Percentiles rank a stretch among this genome's conserved stretches.
Evolutionary conservation across 1,140 invertebrate species (phyloP).

Genomic region (Anthonomus grandis): DNA sequence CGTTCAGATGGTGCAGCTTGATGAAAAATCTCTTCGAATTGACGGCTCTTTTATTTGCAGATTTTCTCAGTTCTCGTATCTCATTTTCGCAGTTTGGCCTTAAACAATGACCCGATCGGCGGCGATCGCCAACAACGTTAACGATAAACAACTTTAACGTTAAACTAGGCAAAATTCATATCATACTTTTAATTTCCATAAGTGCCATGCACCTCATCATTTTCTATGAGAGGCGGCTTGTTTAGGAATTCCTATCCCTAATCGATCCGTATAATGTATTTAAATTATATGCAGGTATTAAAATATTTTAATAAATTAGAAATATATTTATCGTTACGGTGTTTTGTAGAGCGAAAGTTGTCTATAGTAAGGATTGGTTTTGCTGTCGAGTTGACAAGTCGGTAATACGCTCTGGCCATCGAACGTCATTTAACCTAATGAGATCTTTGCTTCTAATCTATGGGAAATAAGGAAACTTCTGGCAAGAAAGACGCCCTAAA

Average conservation of each 20-base stretch:
- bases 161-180: not conserved
- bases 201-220: not conserved
- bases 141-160: not conserved
- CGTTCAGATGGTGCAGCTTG: conserved; percentile 45
- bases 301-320: no score
- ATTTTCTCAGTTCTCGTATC: conserved; percentile 46
- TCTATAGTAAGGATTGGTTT: conserved; percentile 10
- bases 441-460: conserved; percentile 41
- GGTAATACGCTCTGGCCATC: conserved; percentile 37
- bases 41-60: conserved; percentile 49
- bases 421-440: conserved; percentile 43
- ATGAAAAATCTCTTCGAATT: conserved; percentile 49
- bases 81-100: conserved; percentile 44
- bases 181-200: not conserved
- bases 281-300: not conserved
- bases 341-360: not conserved
- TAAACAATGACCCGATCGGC: conserved; percentile 42
- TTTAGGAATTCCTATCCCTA: not conserved
- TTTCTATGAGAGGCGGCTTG: not conserved
- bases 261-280: not conserved
- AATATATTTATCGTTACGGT: conserved; percentile 1
- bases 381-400: conserved; percentile 26
- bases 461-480: conserved; percentile 24
- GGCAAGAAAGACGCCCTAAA: no score
- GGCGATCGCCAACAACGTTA: not conserved